Base-by-base conservation (phyloP, 2,113 vertebrate species). In the Maccullochella peelii region DNA sequence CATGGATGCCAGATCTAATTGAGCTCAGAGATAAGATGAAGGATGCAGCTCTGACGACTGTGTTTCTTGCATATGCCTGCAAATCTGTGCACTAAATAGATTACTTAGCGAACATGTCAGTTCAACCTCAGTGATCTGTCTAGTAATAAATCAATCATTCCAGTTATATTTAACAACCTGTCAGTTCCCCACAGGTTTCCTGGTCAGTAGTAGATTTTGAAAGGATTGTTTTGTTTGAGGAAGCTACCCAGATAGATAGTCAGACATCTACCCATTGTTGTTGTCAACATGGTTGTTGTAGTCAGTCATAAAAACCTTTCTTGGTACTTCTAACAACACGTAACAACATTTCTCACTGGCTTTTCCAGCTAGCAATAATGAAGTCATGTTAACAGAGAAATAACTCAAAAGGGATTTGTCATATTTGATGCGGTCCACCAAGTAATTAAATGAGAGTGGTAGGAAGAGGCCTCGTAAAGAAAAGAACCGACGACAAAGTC, bases 1-100 rank as follows among this genome's bases (percentile, higher is more conserved):
- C 63, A 86, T 86, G 82, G 86, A 82, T 88, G 89, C 84, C 82
- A 80, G 73, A 62, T 73, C 55, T 44, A 69, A 83, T 92, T 77
- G 75, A 82, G 82, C 82, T 85, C 40, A 40, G 65, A 58, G 65
- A 85, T 82, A 65, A 82, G 86, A 87, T 79, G 84, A 91, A 61
- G 75, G 38, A 44, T 73, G 69, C 16, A 20, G 40, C 38, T 74
- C 36, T 69, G 74, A 68, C 61, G 63, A 77, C 54, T 73, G 44
- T n/a, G 23, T 66, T 71, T 80, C 27, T n/a, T 70, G 63, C 33
- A 63, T 47, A 58, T 76, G 75, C 42, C 72, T 55, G 62, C 2
- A 80, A 52, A 73, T 80, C 76, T 61, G 52, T 49, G 49, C 18
- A 68, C 77, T 68, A 54, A 86, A 87, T 72, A 63, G 63, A 62